Base-by-base conservation (phyloP, 2,888 invertebrate genomes). In the Apocheima hispidaria region DNA sequence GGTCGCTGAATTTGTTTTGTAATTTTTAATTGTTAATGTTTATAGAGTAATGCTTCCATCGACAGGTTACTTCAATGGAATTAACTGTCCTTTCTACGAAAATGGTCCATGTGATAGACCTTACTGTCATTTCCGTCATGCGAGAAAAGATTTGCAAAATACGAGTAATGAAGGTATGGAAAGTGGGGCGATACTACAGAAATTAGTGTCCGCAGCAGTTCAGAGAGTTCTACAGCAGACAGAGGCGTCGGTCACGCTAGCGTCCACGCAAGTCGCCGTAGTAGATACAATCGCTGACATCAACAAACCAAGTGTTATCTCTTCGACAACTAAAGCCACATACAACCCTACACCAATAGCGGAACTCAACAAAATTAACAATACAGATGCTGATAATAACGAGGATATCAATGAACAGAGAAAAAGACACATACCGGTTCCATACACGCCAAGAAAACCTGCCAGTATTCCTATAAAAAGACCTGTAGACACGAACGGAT, bases 91-190 rank as follows among this genome's bases (percentile, higher is more conserved):
- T 21, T 98, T 96, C 90, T 97, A 95, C 84, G 95, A 96, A 77
- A 95, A 93, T 81, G 96, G 95, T 65, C 90, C 94, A 51, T 98
- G 98, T 89, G 96, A 96, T 72, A 94, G 98, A 77, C 98, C 98
- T 20, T 97, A 98, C 88, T 98, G 98, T 90, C 98, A 98, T 90
- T 98, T 97, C 87, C 95, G 96, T 80, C 98, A 98, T 88, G 94
- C 95, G 71, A 96, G 95, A 79, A 96, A 95, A 92, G 96, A 96
- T 93, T 75, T 79, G 64, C 84, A 84, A 65, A 88, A 84, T 69
- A 79, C 86, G 60, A 65, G 77, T 63, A 85, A 85, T 66, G 87
- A 90, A 59, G 87, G 87, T 43, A 79, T 93, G 63, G 88, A 93
- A 74, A 88, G 89, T 86, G 87, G 92, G 66, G 90, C 92, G 64